Evolutionary conservation across 2,888 invertebrate genomes (phyloP).

Genomic region (Acanthosepion pharaonis): DNA sequence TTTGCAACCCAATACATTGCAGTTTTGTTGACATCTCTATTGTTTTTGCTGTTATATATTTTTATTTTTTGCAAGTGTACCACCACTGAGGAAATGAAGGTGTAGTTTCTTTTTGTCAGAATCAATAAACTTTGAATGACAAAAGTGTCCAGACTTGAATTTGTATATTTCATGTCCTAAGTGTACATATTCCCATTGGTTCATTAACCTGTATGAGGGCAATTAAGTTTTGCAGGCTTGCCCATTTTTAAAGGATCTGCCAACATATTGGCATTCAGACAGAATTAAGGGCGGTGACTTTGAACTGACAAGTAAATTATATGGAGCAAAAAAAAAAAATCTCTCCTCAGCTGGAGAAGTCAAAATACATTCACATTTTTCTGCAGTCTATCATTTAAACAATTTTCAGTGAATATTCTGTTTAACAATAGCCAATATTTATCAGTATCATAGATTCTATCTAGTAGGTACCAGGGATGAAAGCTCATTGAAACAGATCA

Average conservation of each 20-base stretch:
- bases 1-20: background rate
- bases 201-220: background rate
- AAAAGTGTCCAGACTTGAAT: background rate
- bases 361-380: background rate
- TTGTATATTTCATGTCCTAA: background rate
- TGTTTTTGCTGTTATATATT: background rate
- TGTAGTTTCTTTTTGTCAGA: background rate
- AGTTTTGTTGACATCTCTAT: background rate
- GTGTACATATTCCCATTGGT: background rate
- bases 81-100: background rate
- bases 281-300: background rate
- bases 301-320: background rate
- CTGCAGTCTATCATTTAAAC: background rate
- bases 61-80: background rate
- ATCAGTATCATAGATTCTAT: too few relatives aligned
- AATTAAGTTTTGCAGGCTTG: background rate
- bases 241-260: background rate
- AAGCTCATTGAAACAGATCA: too few relatives aligned
- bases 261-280: background rate
- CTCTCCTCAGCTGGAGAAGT: background rate
- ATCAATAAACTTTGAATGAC: conserved; percentile 33
- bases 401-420: too few relatives aligned
- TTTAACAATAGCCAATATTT: too few relatives aligned
- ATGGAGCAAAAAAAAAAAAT: background rate
- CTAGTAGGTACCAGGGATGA: too few relatives aligned